Base-by-base conservation (phyloP, 1,140 invertebrate species). In the Anastrepha ludens region DNA sequence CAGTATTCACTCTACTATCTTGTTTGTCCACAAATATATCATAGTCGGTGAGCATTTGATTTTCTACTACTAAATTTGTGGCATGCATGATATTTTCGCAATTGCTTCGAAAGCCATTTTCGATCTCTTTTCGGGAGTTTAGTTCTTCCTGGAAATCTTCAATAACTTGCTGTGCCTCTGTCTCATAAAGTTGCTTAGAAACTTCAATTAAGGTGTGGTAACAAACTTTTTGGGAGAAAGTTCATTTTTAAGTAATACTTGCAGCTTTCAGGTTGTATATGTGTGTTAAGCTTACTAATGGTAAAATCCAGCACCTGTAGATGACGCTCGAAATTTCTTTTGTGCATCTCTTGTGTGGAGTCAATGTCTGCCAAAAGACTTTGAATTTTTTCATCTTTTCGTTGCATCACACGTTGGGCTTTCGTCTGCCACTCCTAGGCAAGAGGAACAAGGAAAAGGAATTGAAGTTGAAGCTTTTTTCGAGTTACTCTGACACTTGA, bases 81-180 rank as follows among this genome's bases (percentile, higher is more conserved):
- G 90, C 91, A 67, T 92, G 91, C 44, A 92, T 90, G 2, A 92
- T 89, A 81, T 92, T 91, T 86, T 92, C 91, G 44, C 89, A 88
- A 64, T 92, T 90, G 3, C 78, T 0, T 0, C 91, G 89, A 88
- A 91, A 90, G n/a, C 86, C 55, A 0, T 91, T 89, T 50, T 90
- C 78, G 41, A 91, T 90, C 15, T 92, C 89, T 9, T 90, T 90
- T 41, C 89, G 88, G 0, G 89, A 78, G 2, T 90, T 89, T 11
- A 91, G 88, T 87, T 92, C 91, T 0, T 91, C 88, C n/a, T 90
- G 91, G 85, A 88, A 92, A 2, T 92, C 91, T 8, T 89, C 60
- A 0, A 92, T 89, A 29, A 92, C 58, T n/a, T 91, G 90, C 39
- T 90, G 90, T 0, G 91, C 90, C 86, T 92, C 88, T n/a, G 86